Evolutionary conservation across 2,113 vertebrate genomes (phyloP).

Genomic region (Pseudorasbora parva): DNA sequence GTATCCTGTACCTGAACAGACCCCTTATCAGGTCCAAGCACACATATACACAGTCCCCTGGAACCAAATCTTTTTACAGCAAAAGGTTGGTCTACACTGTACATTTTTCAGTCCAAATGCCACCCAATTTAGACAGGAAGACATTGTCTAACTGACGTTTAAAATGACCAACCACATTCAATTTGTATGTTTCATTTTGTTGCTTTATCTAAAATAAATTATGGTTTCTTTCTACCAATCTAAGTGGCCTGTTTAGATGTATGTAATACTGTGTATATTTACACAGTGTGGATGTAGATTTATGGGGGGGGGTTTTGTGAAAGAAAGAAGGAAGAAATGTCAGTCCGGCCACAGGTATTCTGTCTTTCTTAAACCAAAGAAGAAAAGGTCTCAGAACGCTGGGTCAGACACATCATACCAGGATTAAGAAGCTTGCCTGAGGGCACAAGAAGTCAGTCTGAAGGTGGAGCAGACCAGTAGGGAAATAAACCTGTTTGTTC

Average conservation of each 20-base stretch:
- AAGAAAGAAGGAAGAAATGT: background rate
- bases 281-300: background rate
- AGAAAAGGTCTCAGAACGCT: background rate
- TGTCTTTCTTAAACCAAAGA: background rate
- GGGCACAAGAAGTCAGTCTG: background rate
- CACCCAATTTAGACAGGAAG: background rate
- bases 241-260: background rate
- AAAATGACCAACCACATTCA: conserved; percentile 3
- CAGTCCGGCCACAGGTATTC: background rate
- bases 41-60: background rate
- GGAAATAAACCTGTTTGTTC: background rate
- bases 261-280: background rate
- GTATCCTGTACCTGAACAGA: background rate
- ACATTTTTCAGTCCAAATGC: background rate
- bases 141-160: background rate
- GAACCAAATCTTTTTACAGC: background rate
- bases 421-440: background rate
- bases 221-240: background rate
- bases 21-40: background rate
- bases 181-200: background rate
- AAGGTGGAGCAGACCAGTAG: background rate
- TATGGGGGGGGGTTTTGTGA: background rate
- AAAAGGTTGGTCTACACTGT: background rate
- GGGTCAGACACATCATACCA: background rate
- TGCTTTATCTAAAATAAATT: background rate